Evolutionary conservation across 2,888 invertebrate genomes (phyloP).

Genomic region (Plebejus melissa): DNA sequence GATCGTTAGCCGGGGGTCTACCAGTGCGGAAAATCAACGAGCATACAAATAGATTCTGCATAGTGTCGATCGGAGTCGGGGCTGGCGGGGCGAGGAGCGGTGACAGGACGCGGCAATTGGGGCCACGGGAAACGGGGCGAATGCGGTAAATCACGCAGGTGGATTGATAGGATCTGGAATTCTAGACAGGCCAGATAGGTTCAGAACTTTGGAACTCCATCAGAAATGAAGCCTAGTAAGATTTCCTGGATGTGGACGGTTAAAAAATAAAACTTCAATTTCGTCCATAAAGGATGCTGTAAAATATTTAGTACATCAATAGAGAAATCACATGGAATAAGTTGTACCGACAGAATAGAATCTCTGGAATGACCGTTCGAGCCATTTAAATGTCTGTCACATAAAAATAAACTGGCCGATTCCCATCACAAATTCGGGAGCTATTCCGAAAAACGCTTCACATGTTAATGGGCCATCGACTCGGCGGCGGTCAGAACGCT

Average conservation of each 20-base stretch:
- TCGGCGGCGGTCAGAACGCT: not conserved
- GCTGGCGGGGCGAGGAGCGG: not conserved
- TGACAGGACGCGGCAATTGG: constrained; percentile 21
- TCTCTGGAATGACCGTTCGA: not conserved
- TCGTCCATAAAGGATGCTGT: not conserved
- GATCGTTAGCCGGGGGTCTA: not conserved
- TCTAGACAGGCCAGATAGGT: not conserved
- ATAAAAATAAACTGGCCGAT: not conserved
- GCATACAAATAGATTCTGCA: constrained; percentile 3
- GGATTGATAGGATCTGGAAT: not conserved
- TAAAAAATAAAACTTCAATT: not conserved
- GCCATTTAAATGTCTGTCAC: not conserved
- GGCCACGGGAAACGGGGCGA: constrained; percentile 18
- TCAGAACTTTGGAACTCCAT: not conserved
- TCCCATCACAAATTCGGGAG: not conserved
- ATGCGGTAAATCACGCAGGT: constrained; percentile 16
- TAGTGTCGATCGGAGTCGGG: constrained; percentile 8
- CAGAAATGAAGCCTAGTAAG: not conserved
- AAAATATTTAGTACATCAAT: not conserved
- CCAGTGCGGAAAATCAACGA: constrained; percentile 1
- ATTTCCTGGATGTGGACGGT: not conserved
- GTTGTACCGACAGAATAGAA: not conserved
- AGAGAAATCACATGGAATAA: not conserved
- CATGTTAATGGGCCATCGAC: not conserved
- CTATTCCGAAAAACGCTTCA: not conserved